Conservation (phyloP, 2,797 vertebrate genomes). For the Adrianichthys oophorus region DNA sequence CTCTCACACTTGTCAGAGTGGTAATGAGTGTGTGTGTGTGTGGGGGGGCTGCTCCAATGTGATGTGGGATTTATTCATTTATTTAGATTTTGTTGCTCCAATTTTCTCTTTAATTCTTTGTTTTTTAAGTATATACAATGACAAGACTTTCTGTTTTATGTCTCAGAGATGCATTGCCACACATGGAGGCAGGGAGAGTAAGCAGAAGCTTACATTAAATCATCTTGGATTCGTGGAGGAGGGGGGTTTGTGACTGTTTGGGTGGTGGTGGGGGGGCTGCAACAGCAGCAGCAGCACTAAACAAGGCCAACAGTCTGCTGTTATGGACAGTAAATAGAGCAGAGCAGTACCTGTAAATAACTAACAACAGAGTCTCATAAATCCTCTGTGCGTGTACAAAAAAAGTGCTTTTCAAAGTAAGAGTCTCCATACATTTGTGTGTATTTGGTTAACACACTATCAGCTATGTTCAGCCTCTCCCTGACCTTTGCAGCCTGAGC, state of each 20-base stretch:
- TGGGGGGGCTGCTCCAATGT: conserved; percentile 12
- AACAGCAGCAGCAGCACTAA: conserved; percentile 36
- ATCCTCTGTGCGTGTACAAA: conserved; percentile 21
- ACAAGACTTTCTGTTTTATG: conserved; percentile 10
- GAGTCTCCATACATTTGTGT: neutral
- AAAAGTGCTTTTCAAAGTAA: too few species aligned
- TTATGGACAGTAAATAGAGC: conserved; percentile 72
- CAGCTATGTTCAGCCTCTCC: conserved; percentile 21
- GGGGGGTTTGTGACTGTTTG: conserved; percentile 23
- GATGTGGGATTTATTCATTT: conserved; percentile 30
- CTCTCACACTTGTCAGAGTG: conserved; percentile 21
- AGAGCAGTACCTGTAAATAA: conserved; percentile 69
- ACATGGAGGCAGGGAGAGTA: conserved; percentile 31
- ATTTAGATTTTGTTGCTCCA: neutral
- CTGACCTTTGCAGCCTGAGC: conserved; percentile 19
- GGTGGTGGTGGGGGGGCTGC: neutral
- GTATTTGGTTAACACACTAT: neutral
- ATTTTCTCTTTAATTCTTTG: neutral
- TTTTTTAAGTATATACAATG: neutral
- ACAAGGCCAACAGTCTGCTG: conserved; percentile 64
- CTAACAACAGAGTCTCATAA: conserved; percentile 54
- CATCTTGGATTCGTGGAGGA: conserved; percentile 49
- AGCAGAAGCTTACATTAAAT: conserved; percentile 52
- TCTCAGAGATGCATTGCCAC: conserved; percentile 23
- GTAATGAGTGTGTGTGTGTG: conserved; percentile 11